Evolutionary conservation across 2,888 invertebrate species (phyloP).

Genomic region (Heliothis peltigera): DNA sequence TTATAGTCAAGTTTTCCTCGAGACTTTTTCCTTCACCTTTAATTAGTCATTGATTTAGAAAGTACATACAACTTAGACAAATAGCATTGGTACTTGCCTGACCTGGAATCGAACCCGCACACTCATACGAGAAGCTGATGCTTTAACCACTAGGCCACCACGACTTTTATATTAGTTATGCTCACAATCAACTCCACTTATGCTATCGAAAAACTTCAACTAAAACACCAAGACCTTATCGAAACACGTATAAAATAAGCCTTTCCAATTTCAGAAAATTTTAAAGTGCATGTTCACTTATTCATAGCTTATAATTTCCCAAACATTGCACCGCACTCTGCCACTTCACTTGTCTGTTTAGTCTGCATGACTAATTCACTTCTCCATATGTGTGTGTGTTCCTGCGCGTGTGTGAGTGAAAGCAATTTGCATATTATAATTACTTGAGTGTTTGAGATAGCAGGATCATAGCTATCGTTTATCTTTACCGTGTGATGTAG

Average conservation of each 20-base stretch:
- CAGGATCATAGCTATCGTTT: slow-evolving; percentile 44
- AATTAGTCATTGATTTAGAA: too few relatives aligned
- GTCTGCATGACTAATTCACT: slow-evolving; percentile 22
- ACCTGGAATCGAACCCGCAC: too few relatives aligned
- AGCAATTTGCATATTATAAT: slow-evolving; percentile 52
- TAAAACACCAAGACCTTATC: too few relatives aligned
- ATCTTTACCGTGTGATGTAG: slow-evolving; percentile 35
- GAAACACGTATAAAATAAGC: not conserved
- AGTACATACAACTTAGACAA: too few relatives aligned
- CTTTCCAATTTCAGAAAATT: not conserved
- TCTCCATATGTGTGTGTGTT: not conserved
- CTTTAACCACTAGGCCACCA: too few relatives aligned
- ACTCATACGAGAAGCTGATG: too few relatives aligned
- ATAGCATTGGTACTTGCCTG: too few relatives aligned
- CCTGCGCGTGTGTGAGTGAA: slow-evolving; percentile 18
- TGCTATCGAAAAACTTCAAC: too few relatives aligned
- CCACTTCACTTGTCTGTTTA: slow-evolving; percentile 24
- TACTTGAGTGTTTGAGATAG: slow-evolving; percentile 34
- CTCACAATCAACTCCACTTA: too few relatives aligned
- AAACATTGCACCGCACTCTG: slow-evolving; percentile 7
- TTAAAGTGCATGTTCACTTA: slow-evolving; percentile 24
- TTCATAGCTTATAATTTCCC: not conserved
- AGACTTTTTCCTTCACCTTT: too few relatives aligned
- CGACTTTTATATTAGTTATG: too few relatives aligned
- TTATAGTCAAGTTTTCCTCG: too few relatives aligned